Percentiles rank a stretch among this genome's conserved stretches.
These are phyloP conservation scores for Araneus ventricosus DNA, from an alignment of 1,140 invertebrate genomes.

Conservation along the genomic window DNA sequence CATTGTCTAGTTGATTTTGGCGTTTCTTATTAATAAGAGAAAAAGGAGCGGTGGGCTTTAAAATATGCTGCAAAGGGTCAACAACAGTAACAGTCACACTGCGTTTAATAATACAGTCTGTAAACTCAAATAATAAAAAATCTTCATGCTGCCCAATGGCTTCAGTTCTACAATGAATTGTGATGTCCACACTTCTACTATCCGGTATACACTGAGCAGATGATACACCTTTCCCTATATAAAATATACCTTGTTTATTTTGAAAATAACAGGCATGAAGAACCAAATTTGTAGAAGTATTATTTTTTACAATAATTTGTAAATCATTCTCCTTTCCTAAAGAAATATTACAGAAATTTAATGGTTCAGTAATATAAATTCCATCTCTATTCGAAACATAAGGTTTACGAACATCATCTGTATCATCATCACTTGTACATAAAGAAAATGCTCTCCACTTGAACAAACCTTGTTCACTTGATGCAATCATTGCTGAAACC, in stretches of 20 bases:
- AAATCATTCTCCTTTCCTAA: constrained; percentile 56
- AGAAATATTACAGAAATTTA: constrained; percentile 56
- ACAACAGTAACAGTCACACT: constrained; percentile 46
- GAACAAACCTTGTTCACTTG: constrained; percentile 67
- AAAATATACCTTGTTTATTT: constrained; percentile 58
- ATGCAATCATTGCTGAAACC: constrained; percentile 64
- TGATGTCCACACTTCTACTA: background rate
- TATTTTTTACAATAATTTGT: constrained; percentile 37
- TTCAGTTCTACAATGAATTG: constrained; percentile 64
- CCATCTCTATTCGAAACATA: constrained; percentile 16
- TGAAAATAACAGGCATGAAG: constrained; percentile 57
- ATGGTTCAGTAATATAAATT: constrained; percentile 56
- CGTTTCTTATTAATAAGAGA: constrained; percentile 12
- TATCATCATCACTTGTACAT: constrained; percentile 10
- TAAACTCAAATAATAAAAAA: constrained; percentile 68
- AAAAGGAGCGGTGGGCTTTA: constrained; percentile 62
- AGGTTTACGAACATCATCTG: constrained; percentile 31
- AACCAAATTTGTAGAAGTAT: background rate
- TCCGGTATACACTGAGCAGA: constrained; percentile 1
- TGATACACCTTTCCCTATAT: background rate
- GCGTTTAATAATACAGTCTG: constrained; percentile 50
- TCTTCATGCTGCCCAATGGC: constrained; percentile 66
- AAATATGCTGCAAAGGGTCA: constrained; percentile 65
- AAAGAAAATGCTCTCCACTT: constrained; percentile 69
- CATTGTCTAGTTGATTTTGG: constrained; percentile 34